phyloP scores from a whole-genome alignment of 1,140 invertebrate genomes.

The Magallana angulata region DNA sequence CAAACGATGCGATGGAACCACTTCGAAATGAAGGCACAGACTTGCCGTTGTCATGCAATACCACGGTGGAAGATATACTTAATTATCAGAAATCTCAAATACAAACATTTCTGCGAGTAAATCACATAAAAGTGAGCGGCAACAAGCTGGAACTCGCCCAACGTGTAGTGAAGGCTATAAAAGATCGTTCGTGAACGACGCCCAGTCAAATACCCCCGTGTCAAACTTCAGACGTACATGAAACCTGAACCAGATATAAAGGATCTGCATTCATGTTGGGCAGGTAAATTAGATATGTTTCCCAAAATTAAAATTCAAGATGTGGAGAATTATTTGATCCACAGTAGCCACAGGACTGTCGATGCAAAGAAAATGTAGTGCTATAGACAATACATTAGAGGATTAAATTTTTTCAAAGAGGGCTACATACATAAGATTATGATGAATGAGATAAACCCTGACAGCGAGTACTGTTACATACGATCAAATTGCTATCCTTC shows the following conservation, averaged over 20 bases:
- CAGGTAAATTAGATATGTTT: constrained; percentile 13
- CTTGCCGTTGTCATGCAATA: not conserved
- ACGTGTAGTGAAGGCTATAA: constrained; percentile 3
- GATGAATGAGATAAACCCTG: constrained; percentile 42
- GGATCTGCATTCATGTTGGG: constrained; percentile 44
- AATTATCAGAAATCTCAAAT: constrained; percentile 1
- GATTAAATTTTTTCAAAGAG: constrained; percentile 56
- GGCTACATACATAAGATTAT: constrained; percentile 56
- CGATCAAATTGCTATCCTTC: constrained; percentile 57
- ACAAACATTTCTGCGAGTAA: not conserved
- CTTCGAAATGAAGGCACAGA: not conserved
- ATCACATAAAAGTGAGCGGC: constrained; percentile 22
- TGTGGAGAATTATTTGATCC: constrained; percentile 51
- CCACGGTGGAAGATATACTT: not conserved
- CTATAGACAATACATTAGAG: constrained; percentile 56
- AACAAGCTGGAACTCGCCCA: constrained; percentile 10
- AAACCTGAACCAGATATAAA: constrained; percentile 1
- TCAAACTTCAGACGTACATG: not conserved
- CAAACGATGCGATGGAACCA: not conserved
- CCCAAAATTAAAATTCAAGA: constrained; percentile 39
- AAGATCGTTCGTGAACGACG: not conserved
- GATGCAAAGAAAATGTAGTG: constrained; percentile 51
- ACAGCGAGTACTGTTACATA: constrained; percentile 45
- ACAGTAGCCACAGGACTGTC: constrained; percentile 46
- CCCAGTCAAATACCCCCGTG: not conserved